phyloP scores from a whole-genome alignment of 2,888 invertebrate species.

The Spisula solida region DNA sequence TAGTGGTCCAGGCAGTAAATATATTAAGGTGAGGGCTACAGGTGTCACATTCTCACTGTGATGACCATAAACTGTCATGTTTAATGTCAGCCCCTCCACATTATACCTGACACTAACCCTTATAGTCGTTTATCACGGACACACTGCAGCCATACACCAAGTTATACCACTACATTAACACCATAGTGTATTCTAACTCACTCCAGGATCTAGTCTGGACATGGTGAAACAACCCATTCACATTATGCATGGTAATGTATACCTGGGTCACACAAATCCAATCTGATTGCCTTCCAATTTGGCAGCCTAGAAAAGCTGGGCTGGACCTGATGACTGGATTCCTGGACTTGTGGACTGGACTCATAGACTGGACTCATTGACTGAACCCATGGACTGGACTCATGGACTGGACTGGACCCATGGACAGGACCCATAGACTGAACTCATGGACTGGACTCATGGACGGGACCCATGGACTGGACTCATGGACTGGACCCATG shows the following conservation, averaged over 20 bases:
- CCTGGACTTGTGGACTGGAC: no score
- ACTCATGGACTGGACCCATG: no score
- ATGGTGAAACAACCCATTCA: neutral
- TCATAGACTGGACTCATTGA: no score
- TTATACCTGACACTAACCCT: neutral
- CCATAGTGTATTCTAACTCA: neutral
- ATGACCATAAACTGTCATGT: slow-evolving; percentile 12
- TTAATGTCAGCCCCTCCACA: neutral
- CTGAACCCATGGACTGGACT: no score
- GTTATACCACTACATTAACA: neutral
- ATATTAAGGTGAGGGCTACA: neutral
- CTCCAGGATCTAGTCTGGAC: neutral
- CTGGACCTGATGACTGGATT: no score
- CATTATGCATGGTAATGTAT: neutral
- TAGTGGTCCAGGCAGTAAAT: neutral
- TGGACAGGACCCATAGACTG: no score
- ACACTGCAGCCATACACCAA: neutral
- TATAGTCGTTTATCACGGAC: neutral
- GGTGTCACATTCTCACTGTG: slow-evolving; percentile 8
- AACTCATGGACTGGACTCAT: no score
- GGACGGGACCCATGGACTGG: no score
- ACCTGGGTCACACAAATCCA: neutral
- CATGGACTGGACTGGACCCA: no score
- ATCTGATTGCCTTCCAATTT: no score
- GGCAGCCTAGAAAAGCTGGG: no score